These are phyloP conservation scores for Alligator sinensis DNA, from an alignment of 2,113 vertebrate species.

Conservation along the genomic window DNA sequence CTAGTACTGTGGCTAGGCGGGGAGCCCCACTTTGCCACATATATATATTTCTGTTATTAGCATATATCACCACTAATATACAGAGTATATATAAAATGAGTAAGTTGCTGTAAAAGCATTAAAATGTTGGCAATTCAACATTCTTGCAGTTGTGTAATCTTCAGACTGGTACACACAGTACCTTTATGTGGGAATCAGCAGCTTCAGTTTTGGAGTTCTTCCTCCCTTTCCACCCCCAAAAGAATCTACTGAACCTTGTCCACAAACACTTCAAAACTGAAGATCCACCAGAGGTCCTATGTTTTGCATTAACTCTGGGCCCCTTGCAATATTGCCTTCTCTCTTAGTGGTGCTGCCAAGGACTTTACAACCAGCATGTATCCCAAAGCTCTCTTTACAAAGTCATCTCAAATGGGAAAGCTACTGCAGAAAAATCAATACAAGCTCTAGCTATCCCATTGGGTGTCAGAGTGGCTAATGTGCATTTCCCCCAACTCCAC, in stretches of 20 bases:
- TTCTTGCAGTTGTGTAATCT: not conserved
- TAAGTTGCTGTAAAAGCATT: slow-evolving; percentile 26
- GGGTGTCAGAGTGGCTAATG: not conserved
- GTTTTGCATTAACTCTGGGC: not conserved
- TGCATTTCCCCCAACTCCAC: not conserved
- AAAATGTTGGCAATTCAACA: not conserved
- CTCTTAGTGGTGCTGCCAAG: not conserved
- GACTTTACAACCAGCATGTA: not conserved
- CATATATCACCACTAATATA: not conserved
- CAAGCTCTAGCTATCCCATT: not conserved
- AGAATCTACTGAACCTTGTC: not conserved
- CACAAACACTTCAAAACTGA: not conserved
- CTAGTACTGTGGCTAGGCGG: too few relatives aligned
- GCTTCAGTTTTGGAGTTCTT: not conserved
- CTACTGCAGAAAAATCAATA: not conserved
- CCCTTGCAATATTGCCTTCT: not conserved
- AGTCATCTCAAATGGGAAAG: not conserved
- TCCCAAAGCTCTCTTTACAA: not conserved
- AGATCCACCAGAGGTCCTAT: not conserved
- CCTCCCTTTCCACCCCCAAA: not conserved
- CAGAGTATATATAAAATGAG: slow-evolving; percentile 5
- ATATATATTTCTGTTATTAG: too few relatives aligned
- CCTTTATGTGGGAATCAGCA: not conserved
- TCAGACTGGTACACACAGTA: not conserved
- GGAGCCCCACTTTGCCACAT: too few relatives aligned